phyloP scores from a whole-genome alignment of 2,113 vertebrate genomes.

The Cheirogaleus medius region DNA sequence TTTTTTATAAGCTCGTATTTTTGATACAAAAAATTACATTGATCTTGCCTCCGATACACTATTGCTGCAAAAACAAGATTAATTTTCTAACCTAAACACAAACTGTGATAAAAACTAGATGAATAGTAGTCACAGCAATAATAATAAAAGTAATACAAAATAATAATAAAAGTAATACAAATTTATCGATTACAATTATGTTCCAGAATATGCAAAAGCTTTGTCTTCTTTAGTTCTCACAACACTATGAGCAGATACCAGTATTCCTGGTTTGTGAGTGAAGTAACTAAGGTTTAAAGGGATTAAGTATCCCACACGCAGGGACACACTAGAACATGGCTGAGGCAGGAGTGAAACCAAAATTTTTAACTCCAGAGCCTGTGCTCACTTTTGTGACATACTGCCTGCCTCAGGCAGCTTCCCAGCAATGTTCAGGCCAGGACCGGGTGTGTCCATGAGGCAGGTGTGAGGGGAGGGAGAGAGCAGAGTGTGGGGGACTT shows the following conservation, averaged over 20 bases:
- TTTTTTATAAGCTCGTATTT: background rate
- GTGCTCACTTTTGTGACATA: background rate
- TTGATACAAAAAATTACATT: background rate
- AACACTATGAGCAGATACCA: background rate
- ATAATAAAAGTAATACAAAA: background rate
- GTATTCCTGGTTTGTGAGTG: background rate
- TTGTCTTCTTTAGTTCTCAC: background rate
- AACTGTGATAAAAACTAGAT: background rate
- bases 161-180: background rate
- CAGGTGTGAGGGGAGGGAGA: background rate
- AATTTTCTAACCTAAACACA: constrained; percentile 2
- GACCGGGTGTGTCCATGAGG: background rate
- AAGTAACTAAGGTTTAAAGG: background rate
- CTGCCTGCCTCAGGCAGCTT: background rate
- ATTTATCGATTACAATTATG: background rate
- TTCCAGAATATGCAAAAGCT: background rate
- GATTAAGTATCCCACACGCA: background rate
- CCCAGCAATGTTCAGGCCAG: background rate
- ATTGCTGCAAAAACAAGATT: background rate
- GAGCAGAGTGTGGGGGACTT: background rate
- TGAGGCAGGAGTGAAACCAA: background rate
- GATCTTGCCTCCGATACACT: background rate
- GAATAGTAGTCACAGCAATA: background rate
- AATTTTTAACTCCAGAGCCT: background rate
- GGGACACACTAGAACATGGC: background rate